Evolutionary conservation across 1,140 invertebrate genomes (phyloP), one percentile per base, ranked within the genome.

Genomic region (Drosophila suzukii): DNA sequence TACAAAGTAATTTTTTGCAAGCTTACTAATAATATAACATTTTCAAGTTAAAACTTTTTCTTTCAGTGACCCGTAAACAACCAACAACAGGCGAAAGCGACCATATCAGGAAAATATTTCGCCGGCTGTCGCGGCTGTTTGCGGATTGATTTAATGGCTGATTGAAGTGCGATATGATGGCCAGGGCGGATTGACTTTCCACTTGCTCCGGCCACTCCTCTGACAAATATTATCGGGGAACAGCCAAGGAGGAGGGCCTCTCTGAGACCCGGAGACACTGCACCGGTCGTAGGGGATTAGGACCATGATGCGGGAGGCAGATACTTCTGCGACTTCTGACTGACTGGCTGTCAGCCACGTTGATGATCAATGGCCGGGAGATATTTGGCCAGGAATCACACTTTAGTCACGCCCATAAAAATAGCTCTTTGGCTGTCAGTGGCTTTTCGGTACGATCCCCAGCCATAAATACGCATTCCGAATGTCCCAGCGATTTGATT

Each of bases 181-280:
- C 51, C 13, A 17, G 38, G 49, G 50, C 30, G 60, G 60, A 72
- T 72, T 72, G 68, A 58, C 54, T 58, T 49, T 46, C 41, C 61
- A 32, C 43, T 43, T 43, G 34, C 49, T 60, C 36, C 24, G 67
- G 60, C 57, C 63, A 85, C 67, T 55, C 50, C 41, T 17, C 30
- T 70, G 68, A 71, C 78, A 86, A 85, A 86, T 81, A 81, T 71
- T 81, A 78, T 71, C 57, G 65, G 66, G 47, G 46, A 13, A n/a
- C 50, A 47, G 38, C 13, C 11, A 10, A 46, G 44, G 27, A n/a
- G 47, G 27, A 49, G 46, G 24, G 12, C 7, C 2, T 39, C 44
- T 46, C 17, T 46, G 44, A 46, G 44, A 24, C 44, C 20, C 11
- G 44, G 20, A 24, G 20, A 46, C 44, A 24, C 44, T 46, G 44